These are phyloP conservation scores for Operophtera brumata DNA, from an alignment of 2,888 invertebrate genomes.

Conservation along the genomic window DNA sequence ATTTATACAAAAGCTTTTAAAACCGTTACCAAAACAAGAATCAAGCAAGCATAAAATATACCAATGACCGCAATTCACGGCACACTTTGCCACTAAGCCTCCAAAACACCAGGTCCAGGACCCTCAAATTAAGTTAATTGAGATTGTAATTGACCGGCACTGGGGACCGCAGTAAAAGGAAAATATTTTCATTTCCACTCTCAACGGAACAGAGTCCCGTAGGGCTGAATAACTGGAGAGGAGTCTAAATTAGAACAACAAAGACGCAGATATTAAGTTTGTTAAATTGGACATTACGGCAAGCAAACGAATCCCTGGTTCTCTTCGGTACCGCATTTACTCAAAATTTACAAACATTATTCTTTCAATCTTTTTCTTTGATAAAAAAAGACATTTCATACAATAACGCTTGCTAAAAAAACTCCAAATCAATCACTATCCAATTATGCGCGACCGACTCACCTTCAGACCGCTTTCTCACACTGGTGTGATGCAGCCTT, in stretches of 20 bases:
- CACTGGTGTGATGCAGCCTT: too few species aligned
- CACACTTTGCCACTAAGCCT: slow-evolving; percentile 58
- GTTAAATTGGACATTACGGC: slow-evolving; percentile 9
- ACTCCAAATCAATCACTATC: too few species aligned
- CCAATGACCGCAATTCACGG: slow-evolving; percentile 47
- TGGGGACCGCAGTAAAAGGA: slow-evolving; percentile 62
- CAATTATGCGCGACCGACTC: too few species aligned
- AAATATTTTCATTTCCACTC: slow-evolving; percentile 61
- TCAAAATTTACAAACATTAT: too few species aligned
- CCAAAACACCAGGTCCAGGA: slow-evolving; percentile 50
- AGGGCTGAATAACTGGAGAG: slow-evolving; percentile 2
- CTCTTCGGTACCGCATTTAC: too few species aligned
- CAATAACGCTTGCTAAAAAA: too few species aligned
- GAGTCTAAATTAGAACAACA: slow-evolving; percentile 27
- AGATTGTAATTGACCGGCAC: slow-evolving; percentile 66
- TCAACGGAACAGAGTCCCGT: slow-evolving; percentile 17
- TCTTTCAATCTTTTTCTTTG: too few species aligned
- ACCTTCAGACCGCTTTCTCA: too few species aligned
- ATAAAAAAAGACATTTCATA: too few species aligned
- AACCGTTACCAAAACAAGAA: neutral
- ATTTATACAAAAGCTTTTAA: too few species aligned
- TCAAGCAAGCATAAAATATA: slow-evolving; percentile 28
- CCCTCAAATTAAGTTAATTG: slow-evolving; percentile 73
- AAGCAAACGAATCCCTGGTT: too few species aligned
- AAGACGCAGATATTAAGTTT: slow-evolving; percentile 18